These are phyloP conservation scores for Leptopilina boulardi DNA, from an alignment of 1,140 invertebrate species.

Conservation along the genomic window DNA sequence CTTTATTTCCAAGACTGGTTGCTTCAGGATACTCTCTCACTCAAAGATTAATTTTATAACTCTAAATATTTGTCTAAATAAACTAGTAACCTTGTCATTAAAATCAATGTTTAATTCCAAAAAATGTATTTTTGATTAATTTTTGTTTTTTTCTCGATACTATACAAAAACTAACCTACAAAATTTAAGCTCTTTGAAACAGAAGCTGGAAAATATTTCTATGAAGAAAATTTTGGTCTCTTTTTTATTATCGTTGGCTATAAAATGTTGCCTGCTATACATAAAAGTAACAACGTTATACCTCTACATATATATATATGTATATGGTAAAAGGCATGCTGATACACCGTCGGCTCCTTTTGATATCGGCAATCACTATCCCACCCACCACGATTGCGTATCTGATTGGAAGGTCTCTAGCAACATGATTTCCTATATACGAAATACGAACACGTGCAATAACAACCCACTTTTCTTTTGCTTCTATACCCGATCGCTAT, in stretches of 20 bases:
- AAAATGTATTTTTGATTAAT: too few species aligned
- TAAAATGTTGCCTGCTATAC: constrained; percentile 20
- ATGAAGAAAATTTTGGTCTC: too few species aligned
- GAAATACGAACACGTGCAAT: constrained; percentile 46
- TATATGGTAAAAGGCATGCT: constrained; percentile 1
- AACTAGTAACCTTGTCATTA: too few species aligned
- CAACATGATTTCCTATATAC: constrained; percentile 39
- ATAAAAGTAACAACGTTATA: constrained; percentile 30
- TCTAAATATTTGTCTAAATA: too few species aligned
- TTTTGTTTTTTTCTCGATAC: too few species aligned
- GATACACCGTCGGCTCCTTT: constrained; percentile 24
- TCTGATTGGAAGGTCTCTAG: constrained; percentile 43
- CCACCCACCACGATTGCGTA: constrained; percentile 35
- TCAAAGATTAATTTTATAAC: too few species aligned
- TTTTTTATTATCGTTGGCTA: constrained; percentile 11
- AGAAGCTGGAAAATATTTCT: too few species aligned
- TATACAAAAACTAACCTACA: too few species aligned
- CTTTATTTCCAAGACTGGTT: too few species aligned
- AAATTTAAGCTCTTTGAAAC: too few species aligned
- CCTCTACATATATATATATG: not conserved
- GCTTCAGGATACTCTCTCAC: too few species aligned
- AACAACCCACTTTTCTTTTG: constrained; percentile 19
- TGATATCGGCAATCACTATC: constrained; percentile 31
- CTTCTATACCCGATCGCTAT: not conserved
- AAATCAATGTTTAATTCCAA: too few species aligned